Evolutionary conservation across 2,888 invertebrate species (phyloP), one percentile per base, ranked within the genome.

Genomic region (Pheosia tremula): DNA sequence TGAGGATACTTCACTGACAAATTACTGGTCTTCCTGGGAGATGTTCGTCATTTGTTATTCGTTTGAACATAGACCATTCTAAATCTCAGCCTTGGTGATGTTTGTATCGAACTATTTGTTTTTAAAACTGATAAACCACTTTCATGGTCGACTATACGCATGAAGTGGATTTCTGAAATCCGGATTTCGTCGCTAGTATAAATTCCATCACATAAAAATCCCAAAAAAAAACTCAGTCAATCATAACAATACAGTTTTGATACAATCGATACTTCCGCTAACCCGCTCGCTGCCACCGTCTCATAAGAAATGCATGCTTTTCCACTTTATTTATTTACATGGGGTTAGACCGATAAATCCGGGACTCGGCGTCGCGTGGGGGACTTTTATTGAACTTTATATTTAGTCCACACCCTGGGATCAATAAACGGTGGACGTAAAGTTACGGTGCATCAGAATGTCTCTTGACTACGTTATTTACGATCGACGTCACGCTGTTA

Each of bases 271-370:
- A 90, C 84, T 86, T 86, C 83, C 82, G 79, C 79, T 88, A 89
- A 89, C 88, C 85, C 84, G 81, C 82, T 84, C 81, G 70, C 79
- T 74, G 74, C 75, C 71, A 73, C 72, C 75, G 75, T 79, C 89
- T 91, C 89, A 92, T 93, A 92, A 91, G 88, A 88, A 90, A 93
- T 93, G 93, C 90, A 93, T 90, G 88, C 82, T 79, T 81, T 79
- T 84, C 81, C 85, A 85, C 81, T 90, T 93, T 93, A 93, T 92
- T 93, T 93, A 93, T 93, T 93, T 91, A 93, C 86, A 90, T 88
- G 90, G 92, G 91, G 91, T 90, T 89, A 90, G 88, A 79, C 80
- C 93, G 91, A 92, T 92, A 92, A 93, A 93, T 93, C 93, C 89
- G 85, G 83, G 90, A 85, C 87, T 89, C 84, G 79, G 84, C 85